Evolutionary conservation across 2,113 vertebrate species (phyloP), one percentile per base, ranked within the genome.

Genomic region (Passer montanus): DNA sequence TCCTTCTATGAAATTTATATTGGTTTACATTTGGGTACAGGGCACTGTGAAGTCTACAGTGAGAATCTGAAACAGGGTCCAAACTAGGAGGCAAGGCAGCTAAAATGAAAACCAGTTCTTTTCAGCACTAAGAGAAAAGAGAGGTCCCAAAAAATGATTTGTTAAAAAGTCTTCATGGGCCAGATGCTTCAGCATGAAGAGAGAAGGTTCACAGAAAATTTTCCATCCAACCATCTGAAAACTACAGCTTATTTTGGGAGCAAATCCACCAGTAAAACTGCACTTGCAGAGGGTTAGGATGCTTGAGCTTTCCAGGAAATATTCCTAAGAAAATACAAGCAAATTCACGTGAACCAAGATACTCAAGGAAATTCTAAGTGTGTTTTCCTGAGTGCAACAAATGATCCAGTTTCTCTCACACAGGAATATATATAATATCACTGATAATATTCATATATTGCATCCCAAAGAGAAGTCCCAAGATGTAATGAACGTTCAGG

Each of bases 191-290:
- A 84, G 63, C 53, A 84, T 9, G 52, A 85, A 56, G 68, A 88
- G 46, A 7, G 19, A 39, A 92, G 63, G 75, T 84, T 86, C 79
- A 80, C 67, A 78, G 43, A 62, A 88, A 88, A 78, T 35, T 94
- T 97, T 96, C 94, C 90, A 84, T 73, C 18, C 59, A 84, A 35
- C 16, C 44, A 64, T 72, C 47, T 92, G 58, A 94, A 94, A 96
- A 74, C 59, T 92, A 21, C 78, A 90, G 44, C 35, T 88, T 86
- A 43, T 90, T 93, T 72, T 93, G 75, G 79, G 79, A 95, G 41
- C 9, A 93, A 87, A 90, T 94, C 92, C 82, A 80, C 52, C 31
- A 86, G n/a, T 58, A 82, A 73, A 53, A 49, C 13, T 14, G 6
- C 70, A 66, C 27, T 83, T 86, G 18, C 44, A 92, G 74, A 47